Evolutionary conservation across 2,797 vertebrate species (phyloP), one percentile per base, ranked within the genome.

Genomic region (Acrocephalus scirpaceus): DNA sequence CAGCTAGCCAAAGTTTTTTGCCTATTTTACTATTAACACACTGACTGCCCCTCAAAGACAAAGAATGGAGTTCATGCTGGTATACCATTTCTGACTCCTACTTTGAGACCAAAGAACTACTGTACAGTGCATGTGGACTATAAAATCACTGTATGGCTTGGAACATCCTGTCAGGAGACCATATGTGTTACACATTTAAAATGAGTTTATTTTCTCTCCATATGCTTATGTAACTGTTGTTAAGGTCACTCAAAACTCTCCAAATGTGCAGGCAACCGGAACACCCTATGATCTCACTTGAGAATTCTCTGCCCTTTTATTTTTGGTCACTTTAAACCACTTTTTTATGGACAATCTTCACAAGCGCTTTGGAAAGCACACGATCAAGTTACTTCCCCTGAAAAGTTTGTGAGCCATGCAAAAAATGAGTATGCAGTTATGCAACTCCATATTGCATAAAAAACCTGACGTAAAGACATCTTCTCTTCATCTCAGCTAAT

Each of bases 141-240:
- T 47, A 88, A 96, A 94, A 91, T 88, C 76, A 21, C 40, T 56
- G 61, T 7, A 0, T 17, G 87, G 72, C 56, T 91, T 91, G 70
- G 87, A 95, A 88, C 60, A 54, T 88, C 90, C 85, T 88, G 70
- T 90, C 73, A 92, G 86, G 74, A 92, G 66, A 90, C 85, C 91
- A 65, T 92, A 92, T 79, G 90, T 70, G 64, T 84, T 90, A 67
- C 38, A 48, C 86, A 54, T 91, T 92, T 92, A 67, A 88, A 86
- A 67, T 0, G 13, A 87, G 60, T 86, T 91, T 92, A 64, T 67
- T 90, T 92, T 90, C 56, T 77, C 82, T 88, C 85, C 56, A 30
- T 93, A 69, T 92, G 77, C 58, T 88, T 92, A 76, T 77, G 57
- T 79, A 93, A 93, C 79, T 77, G 42, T 79, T 71, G 38, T 73